Conservation (phyloP, 1,140 invertebrate genomes). For the Phocides pigmalion region DNA sequence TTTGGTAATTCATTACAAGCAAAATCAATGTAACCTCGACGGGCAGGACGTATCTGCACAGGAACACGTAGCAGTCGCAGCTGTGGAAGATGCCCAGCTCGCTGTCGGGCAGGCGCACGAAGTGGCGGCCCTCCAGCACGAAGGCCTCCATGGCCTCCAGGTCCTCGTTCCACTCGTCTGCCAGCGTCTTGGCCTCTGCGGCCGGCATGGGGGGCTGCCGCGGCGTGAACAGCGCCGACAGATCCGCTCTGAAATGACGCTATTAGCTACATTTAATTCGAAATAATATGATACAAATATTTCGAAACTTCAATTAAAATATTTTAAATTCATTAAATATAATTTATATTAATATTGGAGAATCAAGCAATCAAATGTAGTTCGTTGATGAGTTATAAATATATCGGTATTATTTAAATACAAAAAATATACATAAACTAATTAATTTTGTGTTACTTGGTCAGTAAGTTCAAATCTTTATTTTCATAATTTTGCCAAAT, state of each 20-base stretch:
- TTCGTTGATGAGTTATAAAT: too few species aligned
- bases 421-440: too few species aligned
- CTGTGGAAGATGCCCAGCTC: conserved; percentile 97
- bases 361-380: too few species aligned
- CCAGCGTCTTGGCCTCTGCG: conserved; percentile 94
- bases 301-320: too few species aligned
- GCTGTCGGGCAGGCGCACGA: conserved; percentile 96
- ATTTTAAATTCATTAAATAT: too few species aligned
- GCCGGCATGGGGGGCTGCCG: conserved; percentile 94
- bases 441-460: too few species aligned
- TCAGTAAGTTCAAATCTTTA: too few species aligned
- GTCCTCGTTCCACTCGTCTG: conserved; percentile 98
- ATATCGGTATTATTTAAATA: too few species aligned
- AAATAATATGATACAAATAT: too few species aligned
- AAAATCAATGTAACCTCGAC: conserved; percentile 74
- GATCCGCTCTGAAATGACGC: conserved; percentile 87
- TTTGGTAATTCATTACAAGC: too few species aligned
- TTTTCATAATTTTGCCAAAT: too few species aligned
- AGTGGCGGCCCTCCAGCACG: conserved; percentile 98
- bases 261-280: background rate
- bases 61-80: conserved; percentile 98
- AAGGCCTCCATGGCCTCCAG: conserved; percentile 98
- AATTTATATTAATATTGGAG: too few species aligned
- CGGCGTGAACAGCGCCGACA: conserved; percentile 97
- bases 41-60: conserved; percentile 97